These are phyloP conservation scores for Phoxinus dragarum DNA, from an alignment of 2,797 vertebrate species.

Conservation along the genomic window DNA sequence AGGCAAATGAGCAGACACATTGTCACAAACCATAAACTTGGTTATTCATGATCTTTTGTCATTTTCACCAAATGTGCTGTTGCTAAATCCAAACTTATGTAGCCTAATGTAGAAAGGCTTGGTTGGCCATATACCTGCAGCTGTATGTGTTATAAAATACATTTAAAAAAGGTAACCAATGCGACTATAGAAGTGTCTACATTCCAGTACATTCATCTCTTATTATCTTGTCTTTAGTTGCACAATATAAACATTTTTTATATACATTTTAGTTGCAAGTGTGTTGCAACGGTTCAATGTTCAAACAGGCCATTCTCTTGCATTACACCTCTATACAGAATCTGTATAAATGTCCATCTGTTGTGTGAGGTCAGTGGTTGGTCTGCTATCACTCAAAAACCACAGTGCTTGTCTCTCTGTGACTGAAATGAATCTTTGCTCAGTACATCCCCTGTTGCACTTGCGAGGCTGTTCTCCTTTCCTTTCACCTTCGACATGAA, in stretches of 20 bases:
- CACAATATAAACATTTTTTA: conserved; percentile 1
- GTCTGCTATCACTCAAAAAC: neutral
- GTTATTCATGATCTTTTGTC: neutral
- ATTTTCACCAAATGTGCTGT: neutral
- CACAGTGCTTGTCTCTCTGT: neutral
- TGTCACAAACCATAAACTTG: neutral
- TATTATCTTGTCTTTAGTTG: neutral
- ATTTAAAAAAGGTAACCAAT: neutral
- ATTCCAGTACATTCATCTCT: conserved; percentile 3
- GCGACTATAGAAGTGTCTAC: neutral
- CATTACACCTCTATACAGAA: neutral
- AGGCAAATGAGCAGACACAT: neutral
- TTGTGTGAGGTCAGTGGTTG: neutral
- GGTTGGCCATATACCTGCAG: neutral
- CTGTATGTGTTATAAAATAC: conserved; percentile 5
- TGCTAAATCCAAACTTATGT: neutral
- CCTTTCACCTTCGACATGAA: neutral
- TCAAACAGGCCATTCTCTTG: neutral
- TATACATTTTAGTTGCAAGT: neutral
- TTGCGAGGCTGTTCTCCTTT: neutral
- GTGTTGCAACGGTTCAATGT: neutral
- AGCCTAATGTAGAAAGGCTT: neutral
- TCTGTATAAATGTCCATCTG: neutral
- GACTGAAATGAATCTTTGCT: neutral
- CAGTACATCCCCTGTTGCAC: neutral